These are phyloP conservation scores for Proctacanthus coquilletti DNA, from an alignment of 1,140 invertebrate genomes.

Conservation along the genomic window DNA sequence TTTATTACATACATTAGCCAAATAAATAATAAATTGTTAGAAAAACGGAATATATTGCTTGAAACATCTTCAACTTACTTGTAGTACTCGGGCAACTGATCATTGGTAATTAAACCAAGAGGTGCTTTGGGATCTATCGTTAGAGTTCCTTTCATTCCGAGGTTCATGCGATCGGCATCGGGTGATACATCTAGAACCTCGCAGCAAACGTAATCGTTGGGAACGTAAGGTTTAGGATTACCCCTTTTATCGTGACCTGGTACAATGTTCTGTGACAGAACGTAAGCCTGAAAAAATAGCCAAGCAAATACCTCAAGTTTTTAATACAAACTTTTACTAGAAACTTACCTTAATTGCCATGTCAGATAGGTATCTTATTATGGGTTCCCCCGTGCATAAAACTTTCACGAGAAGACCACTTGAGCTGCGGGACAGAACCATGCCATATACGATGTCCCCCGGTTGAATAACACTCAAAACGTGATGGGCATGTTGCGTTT, in stretches of 20 bases:
- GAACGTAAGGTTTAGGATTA: slow-evolving; percentile 56
- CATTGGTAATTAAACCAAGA: slow-evolving; percentile 66
- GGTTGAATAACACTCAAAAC: slow-evolving; percentile 36
- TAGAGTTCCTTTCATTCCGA: slow-evolving; percentile 66
- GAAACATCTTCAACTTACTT: slow-evolving; percentile 49
- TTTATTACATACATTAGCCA: no score
- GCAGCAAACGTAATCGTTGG: slow-evolving; percentile 72
- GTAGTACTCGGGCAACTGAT: slow-evolving; percentile 73
- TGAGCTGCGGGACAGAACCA: slow-evolving; percentile 49
- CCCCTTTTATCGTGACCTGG: slow-evolving; percentile 67
- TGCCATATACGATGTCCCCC: slow-evolving; percentile 69
- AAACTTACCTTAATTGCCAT: slow-evolving; percentile 59
- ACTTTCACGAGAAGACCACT: slow-evolving; percentile 65
- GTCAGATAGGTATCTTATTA: slow-evolving; percentile 62
- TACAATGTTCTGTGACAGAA: slow-evolving; percentile 51
- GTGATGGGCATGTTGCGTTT: slow-evolving; percentile 15
- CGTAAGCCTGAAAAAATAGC: slow-evolving; percentile 41
- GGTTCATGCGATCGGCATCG: slow-evolving; percentile 72
- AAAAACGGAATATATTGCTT: not conserved
- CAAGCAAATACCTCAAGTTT: no score
- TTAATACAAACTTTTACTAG: no score
- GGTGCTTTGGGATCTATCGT: slow-evolving; percentile 50
- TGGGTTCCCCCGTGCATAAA: slow-evolving; percentile 62
- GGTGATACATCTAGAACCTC: slow-evolving; percentile 74
- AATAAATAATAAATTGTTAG: no score